These are phyloP conservation scores for Protodeltote pygarga DNA, from an alignment of 2,888 invertebrate genomes.

Conservation along the genomic window DNA sequence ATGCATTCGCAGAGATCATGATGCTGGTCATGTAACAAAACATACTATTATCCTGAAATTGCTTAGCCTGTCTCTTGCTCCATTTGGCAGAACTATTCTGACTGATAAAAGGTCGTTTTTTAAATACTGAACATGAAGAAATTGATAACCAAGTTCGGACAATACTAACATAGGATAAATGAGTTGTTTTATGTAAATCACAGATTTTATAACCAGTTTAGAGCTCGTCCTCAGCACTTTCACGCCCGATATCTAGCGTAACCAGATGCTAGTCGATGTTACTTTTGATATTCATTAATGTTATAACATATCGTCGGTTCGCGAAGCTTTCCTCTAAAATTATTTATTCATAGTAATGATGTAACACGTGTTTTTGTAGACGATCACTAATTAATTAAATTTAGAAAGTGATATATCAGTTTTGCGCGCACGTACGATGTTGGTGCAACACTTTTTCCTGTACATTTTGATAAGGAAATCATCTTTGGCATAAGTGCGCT, in stretches of 20 bases:
- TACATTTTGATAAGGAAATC: constrained; percentile 41
- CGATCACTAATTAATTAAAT: constrained; percentile 34
- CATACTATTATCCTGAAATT: constrained; percentile 15
- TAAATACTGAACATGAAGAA: constrained; percentile 28
- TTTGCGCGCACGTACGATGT: constrained; percentile 23
- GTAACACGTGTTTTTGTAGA: constrained; percentile 35
- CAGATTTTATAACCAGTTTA: constrained; percentile 71
- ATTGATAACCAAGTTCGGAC: constrained; percentile 47
- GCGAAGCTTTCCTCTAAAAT: constrained; percentile 26
- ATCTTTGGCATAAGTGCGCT: constrained; percentile 58
- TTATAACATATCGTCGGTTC: constrained; percentile 18
- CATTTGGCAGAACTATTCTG: constrained; percentile 21
- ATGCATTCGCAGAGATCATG: too few species aligned
- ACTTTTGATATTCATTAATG: constrained; percentile 58
- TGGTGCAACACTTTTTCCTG: constrained; percentile 25
- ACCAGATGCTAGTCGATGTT: constrained; percentile 58
- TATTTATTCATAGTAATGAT: constrained; percentile 30
- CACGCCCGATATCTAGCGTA: constrained; percentile 75
- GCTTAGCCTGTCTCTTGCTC: constrained; percentile 4
- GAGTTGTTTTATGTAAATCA: constrained; percentile 69
- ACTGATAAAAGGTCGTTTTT: constrained; percentile 15
- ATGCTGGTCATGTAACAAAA: constrained; percentile 21
- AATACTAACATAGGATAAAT: constrained; percentile 55
- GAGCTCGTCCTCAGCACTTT: constrained; percentile 72
- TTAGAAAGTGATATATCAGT: constrained; percentile 49